Conservation (phyloP, 1,140 invertebrate genomes). For the silkworm (Bombyx mori) region ASM3026992v2 NC_085115.1:10177001-10177500, state of each 20-base stretch:
- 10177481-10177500: no score
- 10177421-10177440: no score
- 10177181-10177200: slow-evolving; percentile 19
- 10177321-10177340: neutral
- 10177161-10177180: slow-evolving; percentile 24
- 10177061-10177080: neutral
- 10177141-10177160: slow-evolving; percentile 37
- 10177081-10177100: neutral
- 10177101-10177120: neutral
- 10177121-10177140: slow-evolving; percentile 30
- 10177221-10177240: slow-evolving; percentile 18
- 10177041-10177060: neutral
- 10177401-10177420: no score
- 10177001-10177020: neutral
- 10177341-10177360: neutral
- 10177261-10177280: slow-evolving; percentile 10
- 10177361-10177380: neutral
- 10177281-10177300: neutral
- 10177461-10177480: no score
- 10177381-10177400: no score
- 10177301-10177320: neutral
- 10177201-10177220: slow-evolving; percentile 26
- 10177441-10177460: no score
- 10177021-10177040: neutral
- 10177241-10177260: slow-evolving; percentile 9